phyloP scores from a whole-genome alignment of 1,140 invertebrate species.

The Drosophila kurseongensis region DNA sequence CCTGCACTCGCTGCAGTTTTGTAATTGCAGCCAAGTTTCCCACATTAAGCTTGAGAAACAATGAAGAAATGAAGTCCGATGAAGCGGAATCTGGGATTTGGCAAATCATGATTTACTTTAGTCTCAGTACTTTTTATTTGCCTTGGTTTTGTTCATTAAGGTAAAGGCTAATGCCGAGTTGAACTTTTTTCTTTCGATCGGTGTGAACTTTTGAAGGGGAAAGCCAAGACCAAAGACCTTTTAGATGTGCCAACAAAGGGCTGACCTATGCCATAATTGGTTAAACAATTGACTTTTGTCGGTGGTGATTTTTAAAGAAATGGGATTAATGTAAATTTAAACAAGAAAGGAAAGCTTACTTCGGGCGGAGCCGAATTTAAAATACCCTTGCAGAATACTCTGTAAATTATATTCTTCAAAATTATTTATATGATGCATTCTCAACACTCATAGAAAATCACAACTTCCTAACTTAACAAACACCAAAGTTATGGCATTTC shows the following conservation, averaged over 20 bases:
- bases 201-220: slow-evolving; percentile 29
- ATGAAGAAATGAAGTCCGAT: slow-evolving; percentile 40
- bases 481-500: too few relatives aligned
- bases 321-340: not conserved
- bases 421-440: too few relatives aligned
- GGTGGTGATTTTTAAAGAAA: not conserved
- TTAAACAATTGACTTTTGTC: slow-evolving; percentile 3
- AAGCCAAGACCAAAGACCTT: slow-evolving; percentile 27
- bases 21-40: slow-evolving; percentile 40
- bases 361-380: too few relatives aligned
- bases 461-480: too few relatives aligned
- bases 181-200: slow-evolving; percentile 16
- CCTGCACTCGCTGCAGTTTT: slow-evolving; percentile 31
- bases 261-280: slow-evolving; percentile 11
- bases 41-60: slow-evolving; percentile 53
- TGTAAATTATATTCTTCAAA: too few relatives aligned
- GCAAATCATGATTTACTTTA: slow-evolving; percentile 43
- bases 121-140: slow-evolving; percentile 31
- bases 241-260: slow-evolving; percentile 13
- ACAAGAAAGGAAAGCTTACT: too few relatives aligned
- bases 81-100: slow-evolving; percentile 34
- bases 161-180: slow-evolving; percentile 30
- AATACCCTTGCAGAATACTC: too few relatives aligned
- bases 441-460: too few relatives aligned
- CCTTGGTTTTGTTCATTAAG: slow-evolving; percentile 37